A percentile compares a stretch with the other conserved stretches of the same genome.
Evolutionary conservation across 2,113 vertebrate species (phyloP).

Genomic region (Egretta garzetta): DNA sequence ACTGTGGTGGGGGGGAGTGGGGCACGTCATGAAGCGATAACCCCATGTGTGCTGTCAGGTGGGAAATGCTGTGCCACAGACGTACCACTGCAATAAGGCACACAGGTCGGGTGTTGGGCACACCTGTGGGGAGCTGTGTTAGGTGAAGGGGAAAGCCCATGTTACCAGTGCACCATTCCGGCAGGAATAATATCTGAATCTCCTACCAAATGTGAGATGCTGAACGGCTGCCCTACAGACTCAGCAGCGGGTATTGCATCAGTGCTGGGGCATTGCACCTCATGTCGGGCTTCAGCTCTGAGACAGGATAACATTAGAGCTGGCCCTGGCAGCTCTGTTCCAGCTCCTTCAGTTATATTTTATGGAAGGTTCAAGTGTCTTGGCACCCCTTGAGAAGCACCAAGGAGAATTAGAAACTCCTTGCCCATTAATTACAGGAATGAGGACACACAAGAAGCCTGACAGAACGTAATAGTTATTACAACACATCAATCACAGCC

Average conservation of each 20-base stretch:
- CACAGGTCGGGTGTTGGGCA: neutral
- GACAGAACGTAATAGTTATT: neutral
- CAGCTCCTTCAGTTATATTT: neutral
- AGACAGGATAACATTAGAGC: neutral
- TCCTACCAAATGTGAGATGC: neutral
- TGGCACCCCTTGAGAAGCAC: neutral
- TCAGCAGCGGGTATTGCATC: neutral
- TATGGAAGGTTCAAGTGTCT: neutral
- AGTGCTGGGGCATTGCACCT: neutral
- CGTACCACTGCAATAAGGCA: neutral
- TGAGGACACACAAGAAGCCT: neutral
- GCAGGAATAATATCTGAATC: neutral
- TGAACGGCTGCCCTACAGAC: neutral
- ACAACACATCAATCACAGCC: neutral
- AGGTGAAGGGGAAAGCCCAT: neutral
- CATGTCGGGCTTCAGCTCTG: neutral
- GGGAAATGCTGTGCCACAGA: too few relatives aligned
- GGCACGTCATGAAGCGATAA: neutral
- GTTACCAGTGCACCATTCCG: neutral
- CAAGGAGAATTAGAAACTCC: neutral
- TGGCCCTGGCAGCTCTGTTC: neutral
- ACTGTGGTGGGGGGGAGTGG: accelerated
- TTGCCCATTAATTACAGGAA: neutral
- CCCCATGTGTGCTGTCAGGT: neutral
- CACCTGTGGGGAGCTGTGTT: too few relatives aligned